Evolutionary conservation across 2,797 vertebrate genomes (phyloP).

Genomic region (Manis javanica): DNA sequence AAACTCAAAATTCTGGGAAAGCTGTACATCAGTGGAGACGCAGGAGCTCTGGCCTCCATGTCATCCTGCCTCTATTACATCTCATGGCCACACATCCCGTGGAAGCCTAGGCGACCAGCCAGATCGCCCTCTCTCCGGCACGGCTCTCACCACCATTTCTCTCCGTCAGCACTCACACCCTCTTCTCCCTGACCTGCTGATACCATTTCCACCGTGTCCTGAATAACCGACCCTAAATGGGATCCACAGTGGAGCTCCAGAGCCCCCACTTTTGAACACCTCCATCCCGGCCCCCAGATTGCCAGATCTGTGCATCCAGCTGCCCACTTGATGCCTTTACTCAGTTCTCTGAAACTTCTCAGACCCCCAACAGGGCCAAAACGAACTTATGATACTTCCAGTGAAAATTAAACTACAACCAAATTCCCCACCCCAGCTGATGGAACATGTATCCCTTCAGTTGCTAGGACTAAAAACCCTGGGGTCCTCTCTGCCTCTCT

Average conservation of each 20-base stretch:
- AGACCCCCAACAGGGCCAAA: not conserved
- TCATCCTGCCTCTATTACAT: not conserved
- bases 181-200: not conserved
- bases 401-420: not conserved
- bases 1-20: not conserved
- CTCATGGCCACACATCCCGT: not conserved
- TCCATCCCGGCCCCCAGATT: not conserved
- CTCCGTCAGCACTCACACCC: not conserved
- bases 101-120: not conserved
- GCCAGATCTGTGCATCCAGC: not conserved
- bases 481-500: too few species aligned
- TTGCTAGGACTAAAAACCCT: not conserved
- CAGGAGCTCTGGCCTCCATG: not conserved
- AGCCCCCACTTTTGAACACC: not conserved
- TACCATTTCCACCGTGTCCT: not conserved
- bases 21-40: not conserved
- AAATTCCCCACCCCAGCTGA: not conserved
- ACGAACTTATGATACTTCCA: not conserved
- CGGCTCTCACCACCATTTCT: not conserved
- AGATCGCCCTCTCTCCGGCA: too few species aligned
- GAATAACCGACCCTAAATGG: not conserved
- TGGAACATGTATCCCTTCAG: not conserved
- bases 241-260: not conserved
- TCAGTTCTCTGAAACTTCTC: not conserved
- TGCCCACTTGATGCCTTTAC: not conserved